phyloP scores from a whole-genome alignment of 2,113 vertebrate genomes.

The Vimba vimba region DNA sequence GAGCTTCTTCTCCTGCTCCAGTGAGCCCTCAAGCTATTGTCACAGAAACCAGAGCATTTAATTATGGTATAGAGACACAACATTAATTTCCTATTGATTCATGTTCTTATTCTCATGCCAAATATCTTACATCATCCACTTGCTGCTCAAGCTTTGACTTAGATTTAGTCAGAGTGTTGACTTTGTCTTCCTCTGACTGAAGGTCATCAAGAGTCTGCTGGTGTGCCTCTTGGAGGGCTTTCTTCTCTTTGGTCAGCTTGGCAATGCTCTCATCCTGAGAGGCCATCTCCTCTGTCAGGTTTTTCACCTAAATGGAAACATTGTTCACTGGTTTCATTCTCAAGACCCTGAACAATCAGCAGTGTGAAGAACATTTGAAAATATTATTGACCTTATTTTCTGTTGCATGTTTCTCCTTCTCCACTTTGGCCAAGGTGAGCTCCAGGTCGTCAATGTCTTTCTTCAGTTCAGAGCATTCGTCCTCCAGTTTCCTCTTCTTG shows the following conservation, averaged over 20 bases:
- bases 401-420: constrained; percentile 30
- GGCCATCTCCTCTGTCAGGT: constrained; percentile 59
- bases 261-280: constrained; percentile 58
- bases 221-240: constrained; percentile 62
- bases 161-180: constrained; percentile 73
- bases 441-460: constrained; percentile 32
- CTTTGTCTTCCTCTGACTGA: constrained; percentile 78
- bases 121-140: constrained; percentile 57
- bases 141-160: constrained; percentile 61
- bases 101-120: background rate
- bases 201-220: constrained; percentile 70
- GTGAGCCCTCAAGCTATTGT: constrained; percentile 46
- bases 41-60: background rate
- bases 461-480: constrained; percentile 32
- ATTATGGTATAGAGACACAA: too few relatives aligned
- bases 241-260: constrained; percentile 61
- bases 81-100: background rate
- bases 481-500: constrained; percentile 31
- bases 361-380: background rate
- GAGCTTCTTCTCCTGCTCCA: constrained; percentile 54
- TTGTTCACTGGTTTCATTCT: too few relatives aligned
- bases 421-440: constrained; percentile 26
- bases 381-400: constrained; percentile 39
- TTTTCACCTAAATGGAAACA: constrained; percentile 50
- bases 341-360: background rate